These are phyloP conservation scores for Agonopterix arenella DNA, from an alignment of 2,888 invertebrate genomes.

Conservation along the genomic window DNA sequence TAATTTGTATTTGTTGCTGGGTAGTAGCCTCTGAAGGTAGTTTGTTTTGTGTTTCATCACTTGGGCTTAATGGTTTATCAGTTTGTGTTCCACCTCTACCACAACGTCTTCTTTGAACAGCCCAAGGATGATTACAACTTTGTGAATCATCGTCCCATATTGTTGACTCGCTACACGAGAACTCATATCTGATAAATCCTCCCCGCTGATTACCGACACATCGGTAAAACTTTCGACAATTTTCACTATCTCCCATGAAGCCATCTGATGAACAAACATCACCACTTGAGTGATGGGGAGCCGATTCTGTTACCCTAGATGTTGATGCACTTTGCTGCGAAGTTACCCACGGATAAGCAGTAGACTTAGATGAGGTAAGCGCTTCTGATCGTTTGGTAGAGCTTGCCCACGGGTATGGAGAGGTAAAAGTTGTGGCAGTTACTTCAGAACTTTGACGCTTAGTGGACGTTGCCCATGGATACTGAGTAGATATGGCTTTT, in stretches of 20 bases:
- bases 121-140: conserved; percentile 85
- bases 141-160: conserved; percentile 85
- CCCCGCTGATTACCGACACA: conserved; percentile 82
- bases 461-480: conserved; percentile 13
- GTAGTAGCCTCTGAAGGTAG: conserved; percentile 13
- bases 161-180: conserved; percentile 84
- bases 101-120: conserved; percentile 65
- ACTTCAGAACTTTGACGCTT: background rate
- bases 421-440: background rate
- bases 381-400: conserved; percentile 1
- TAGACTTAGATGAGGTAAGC: background rate
- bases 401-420: background rate
- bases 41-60: conserved; percentile 8
- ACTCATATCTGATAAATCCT: conserved; percentile 82
- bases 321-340: conserved; percentile 7
- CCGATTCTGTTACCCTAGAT: background rate
- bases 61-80: conserved; percentile 4
- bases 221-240: conserved; percentile 88
- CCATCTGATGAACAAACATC: conserved; percentile 80
- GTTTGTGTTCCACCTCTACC: conserved; percentile 27
- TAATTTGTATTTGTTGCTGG: conserved; percentile 38
- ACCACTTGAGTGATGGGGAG: conserved; percentile 11
- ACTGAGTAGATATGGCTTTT: conserved; percentile 7
- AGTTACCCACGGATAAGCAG: conserved; percentile 13
- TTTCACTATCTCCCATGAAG: conserved; percentile 82